These are phyloP conservation scores for Cynaeus angustus DNA, from an alignment of 2,888 invertebrate species.

Conservation along the genomic window DNA sequence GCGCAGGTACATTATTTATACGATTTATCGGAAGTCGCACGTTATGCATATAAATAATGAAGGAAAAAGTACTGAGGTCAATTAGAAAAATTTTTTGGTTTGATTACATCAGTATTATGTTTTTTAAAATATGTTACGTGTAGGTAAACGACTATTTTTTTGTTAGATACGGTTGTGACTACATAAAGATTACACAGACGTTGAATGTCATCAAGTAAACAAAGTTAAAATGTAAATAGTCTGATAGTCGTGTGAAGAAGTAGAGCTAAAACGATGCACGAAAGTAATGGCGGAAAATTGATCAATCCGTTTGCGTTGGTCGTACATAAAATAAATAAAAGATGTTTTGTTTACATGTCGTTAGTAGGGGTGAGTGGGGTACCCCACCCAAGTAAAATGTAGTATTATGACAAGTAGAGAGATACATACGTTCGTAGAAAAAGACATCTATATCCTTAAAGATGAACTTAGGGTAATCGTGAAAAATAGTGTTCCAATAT, in stretches of 20 bases:
- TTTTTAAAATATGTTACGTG: constrained; percentile 9
- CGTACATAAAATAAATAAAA: constrained; percentile 11
- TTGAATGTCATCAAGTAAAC: constrained; percentile 39
- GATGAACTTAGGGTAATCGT: constrained; percentile 5
- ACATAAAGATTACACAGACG: constrained; percentile 32
- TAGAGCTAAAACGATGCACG: constrained; percentile 24
- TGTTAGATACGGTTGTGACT: too few species aligned
- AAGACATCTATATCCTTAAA: constrained; percentile 37
- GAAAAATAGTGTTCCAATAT: constrained; percentile 8
- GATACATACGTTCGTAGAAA: constrained; percentile 39
- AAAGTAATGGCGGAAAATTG: constrained; percentile 46
- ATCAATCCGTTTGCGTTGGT: constrained; percentile 28
- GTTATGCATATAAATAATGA: constrained; percentile 21
- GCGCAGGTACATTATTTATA: constrained; percentile 14
- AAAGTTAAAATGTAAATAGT: constrained; percentile 42
- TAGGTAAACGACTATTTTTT: neutral
- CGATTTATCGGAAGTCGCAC: constrained; percentile 38
- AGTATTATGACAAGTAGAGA: constrained; percentile 29
- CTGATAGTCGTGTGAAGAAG: constrained; percentile 22
- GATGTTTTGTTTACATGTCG: constrained; percentile 24
- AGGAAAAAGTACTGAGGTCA: constrained; percentile 11
- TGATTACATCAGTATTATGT: neutral
- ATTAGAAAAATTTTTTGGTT: neutral
- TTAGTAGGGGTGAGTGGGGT: constrained; percentile 39
- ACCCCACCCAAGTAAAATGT: constrained; percentile 28